phyloP scores from a whole-genome alignment of 2,888 invertebrate genomes.

The Eretmocerus hayati region DNA sequence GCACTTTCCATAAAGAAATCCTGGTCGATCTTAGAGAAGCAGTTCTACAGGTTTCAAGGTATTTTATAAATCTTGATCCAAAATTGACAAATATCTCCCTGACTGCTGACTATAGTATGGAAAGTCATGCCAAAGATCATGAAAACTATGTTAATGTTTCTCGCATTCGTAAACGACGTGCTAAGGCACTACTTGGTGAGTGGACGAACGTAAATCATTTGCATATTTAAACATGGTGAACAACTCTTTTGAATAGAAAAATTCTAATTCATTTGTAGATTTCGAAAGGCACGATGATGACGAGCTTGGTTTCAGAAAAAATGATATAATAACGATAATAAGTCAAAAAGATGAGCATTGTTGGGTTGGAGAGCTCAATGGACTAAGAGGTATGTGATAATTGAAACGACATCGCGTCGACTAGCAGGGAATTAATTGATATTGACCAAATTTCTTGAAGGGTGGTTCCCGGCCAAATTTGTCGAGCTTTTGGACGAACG shows the following conservation, averaged over 20 bases:
- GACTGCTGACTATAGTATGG: slow-evolving; percentile 90
- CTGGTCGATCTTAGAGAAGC: slow-evolving; percentile 96
- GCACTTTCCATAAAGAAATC: slow-evolving; percentile 58
- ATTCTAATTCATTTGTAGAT: slow-evolving; percentile 51
- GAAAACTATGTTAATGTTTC: slow-evolving; percentile 93
- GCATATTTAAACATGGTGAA: no score
- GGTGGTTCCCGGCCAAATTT: slow-evolving; percentile 97
- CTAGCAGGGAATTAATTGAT: not conserved
- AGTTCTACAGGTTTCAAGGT: slow-evolving; percentile 84
- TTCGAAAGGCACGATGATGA: slow-evolving; percentile 98
- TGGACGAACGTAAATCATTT: slow-evolving; percentile 6
- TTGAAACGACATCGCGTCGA: no score
- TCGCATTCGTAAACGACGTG: slow-evolving; percentile 77
- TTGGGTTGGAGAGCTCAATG: slow-evolving; percentile 97
- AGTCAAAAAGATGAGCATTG: slow-evolving; percentile 98
- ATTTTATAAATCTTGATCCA: slow-evolving; percentile 90
- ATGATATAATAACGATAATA: slow-evolving; percentile 95
- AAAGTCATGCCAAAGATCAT: slow-evolving; percentile 89
- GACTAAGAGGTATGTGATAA: slow-evolving; percentile 59
- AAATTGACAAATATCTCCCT: slow-evolving; percentile 74
- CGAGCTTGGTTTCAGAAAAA: slow-evolving; percentile 95
- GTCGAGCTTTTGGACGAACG: slow-evolving; percentile 93
- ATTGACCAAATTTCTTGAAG: slow-evolving; percentile 37
- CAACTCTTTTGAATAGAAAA: slow-evolving; percentile 13
- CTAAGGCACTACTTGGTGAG: slow-evolving; percentile 80